These are phyloP conservation scores for Lithobates pipiens DNA, from an alignment of 2,797 vertebrate species.

Conservation along the genomic window DNA sequence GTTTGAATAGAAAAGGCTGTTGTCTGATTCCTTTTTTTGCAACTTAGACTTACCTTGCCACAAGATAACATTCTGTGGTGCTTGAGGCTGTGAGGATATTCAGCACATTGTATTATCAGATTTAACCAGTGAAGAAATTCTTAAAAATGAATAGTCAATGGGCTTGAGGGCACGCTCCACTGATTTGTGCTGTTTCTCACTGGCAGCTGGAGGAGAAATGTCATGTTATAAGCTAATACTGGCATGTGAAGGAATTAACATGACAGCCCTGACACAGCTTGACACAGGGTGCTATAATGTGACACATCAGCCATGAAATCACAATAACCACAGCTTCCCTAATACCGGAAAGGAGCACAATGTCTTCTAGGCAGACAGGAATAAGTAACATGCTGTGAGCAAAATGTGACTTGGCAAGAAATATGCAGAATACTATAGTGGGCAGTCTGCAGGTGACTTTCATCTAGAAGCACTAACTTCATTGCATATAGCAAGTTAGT, in stretches of 20 bases:
- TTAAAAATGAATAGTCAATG: conserved; percentile 46
- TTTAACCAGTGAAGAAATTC: conserved; percentile 40
- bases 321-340: conserved; percentile 40
- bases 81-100: conserved; percentile 32
- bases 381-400: conserved; percentile 12
- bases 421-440: not conserved
- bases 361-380: conserved; percentile 2
- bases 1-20: not conserved
- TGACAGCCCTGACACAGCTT: conserved; percentile 59
- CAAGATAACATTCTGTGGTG: conserved; percentile 18
- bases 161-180: conserved; percentile 36
- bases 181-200: conserved; percentile 41
- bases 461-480: not conserved
- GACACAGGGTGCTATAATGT: conserved; percentile 52
- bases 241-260: conserved; percentile 58
- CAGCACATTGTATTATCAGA: conserved; percentile 36
- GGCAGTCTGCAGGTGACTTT: conserved; percentile 25
- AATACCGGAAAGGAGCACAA: conserved; percentile 20
- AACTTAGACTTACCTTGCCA: not conserved
- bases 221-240: conserved; percentile 58
- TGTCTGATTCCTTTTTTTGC: not conserved
- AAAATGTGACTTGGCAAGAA: conserved; percentile 21
- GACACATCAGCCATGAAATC: conserved; percentile 62
- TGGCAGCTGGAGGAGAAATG: conserved; percentile 53
- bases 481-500: no score